Evolutionary conservation across 2,797 vertebrate genomes (phyloP).

Genomic region (Chiroxiphia lanceolata): DNA sequence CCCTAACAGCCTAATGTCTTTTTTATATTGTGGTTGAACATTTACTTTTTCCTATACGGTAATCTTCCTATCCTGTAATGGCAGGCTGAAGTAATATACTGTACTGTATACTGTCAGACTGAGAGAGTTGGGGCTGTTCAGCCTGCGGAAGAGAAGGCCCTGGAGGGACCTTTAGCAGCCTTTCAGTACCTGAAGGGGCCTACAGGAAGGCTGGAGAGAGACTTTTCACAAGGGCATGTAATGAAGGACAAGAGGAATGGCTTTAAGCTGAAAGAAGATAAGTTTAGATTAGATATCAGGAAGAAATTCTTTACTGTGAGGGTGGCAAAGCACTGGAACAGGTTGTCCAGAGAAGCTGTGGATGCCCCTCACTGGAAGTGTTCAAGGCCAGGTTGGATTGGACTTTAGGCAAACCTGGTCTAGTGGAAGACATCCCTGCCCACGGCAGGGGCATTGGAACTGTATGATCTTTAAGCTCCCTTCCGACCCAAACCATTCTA

Average conservation of each 20-base stretch:
- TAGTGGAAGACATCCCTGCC: neutral
- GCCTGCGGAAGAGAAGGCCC: neutral
- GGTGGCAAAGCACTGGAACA: neutral
- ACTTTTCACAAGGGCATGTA: neutral
- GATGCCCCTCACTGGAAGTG: neutral
- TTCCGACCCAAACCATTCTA: neutral
- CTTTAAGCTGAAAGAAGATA: neutral
- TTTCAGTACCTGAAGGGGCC: neutral
- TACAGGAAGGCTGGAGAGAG: neutral
- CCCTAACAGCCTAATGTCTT: neutral
- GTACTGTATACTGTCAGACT: neutral
- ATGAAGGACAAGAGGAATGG: neutral
- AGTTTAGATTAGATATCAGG: neutral
- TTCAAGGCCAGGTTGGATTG: neutral
- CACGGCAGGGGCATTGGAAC: neutral
- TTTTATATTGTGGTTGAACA: neutral
- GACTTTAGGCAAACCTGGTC: neutral
- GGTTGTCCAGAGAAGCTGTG: neutral
- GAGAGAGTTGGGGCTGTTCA: neutral
- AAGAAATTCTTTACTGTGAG: neutral
- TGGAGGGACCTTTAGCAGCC: neutral
- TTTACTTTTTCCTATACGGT: neutral
- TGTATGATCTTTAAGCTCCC: neutral
- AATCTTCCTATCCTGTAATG: neutral
- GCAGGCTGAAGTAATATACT: neutral